phyloP scores from a whole-genome alignment of 2,113 vertebrate genomes.

The Myodes glareolus region DNA sequence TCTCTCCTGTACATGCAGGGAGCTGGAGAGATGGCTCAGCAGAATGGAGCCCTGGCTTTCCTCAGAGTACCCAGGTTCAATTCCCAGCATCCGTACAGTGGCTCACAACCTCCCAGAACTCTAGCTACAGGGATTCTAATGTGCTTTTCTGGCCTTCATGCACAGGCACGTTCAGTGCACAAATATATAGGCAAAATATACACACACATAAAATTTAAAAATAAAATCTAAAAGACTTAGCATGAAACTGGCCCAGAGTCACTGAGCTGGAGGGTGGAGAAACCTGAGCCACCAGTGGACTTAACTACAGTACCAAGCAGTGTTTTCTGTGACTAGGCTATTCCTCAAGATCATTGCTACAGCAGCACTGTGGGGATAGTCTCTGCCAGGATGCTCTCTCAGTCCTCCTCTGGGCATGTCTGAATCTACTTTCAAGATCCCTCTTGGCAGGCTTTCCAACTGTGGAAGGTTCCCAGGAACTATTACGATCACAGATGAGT shows the following conservation, averaged over 20 bases:
- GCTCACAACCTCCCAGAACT: neutral
- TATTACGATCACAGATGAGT: neutral
- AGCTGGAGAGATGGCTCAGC: neutral
- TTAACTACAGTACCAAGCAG: neutral
- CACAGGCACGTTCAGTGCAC: neutral
- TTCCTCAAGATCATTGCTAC: neutral
- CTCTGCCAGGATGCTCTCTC: neutral
- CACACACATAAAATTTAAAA: neutral
- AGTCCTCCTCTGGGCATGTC: neutral
- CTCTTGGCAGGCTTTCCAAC: neutral
- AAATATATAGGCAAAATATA: neutral
- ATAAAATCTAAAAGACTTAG: neutral
- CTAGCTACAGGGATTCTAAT: neutral
- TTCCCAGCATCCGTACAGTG: neutral
- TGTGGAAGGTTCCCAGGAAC: neutral
- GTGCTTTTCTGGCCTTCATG: neutral
- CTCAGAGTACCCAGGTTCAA: neutral
- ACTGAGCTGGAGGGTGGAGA: neutral
- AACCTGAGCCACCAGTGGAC: neutral
- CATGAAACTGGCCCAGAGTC: neutral
- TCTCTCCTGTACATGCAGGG: neutral
- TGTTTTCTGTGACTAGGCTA: neutral
- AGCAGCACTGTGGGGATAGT: no score
- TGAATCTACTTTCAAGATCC: neutral
- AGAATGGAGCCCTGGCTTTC: neutral